Evolutionary conservation across 2,797 vertebrate species (phyloP).

Genomic region (Melanotaenia maccullochi): DNA sequence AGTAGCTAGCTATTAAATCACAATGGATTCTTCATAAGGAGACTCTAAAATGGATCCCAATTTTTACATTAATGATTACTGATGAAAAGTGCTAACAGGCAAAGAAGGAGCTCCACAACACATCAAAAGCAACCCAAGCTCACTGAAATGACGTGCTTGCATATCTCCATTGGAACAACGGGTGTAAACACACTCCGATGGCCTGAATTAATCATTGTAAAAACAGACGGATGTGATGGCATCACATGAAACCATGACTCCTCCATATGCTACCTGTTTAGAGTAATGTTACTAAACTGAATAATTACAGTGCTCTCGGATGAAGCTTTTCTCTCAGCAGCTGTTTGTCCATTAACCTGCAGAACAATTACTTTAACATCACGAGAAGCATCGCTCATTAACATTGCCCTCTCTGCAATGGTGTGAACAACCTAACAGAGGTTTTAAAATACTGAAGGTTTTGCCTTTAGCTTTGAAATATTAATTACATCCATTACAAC

Average conservation of each 20-base stretch:
- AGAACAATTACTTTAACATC: slow-evolving; percentile 53
- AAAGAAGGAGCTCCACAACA: slow-evolving; percentile 14
- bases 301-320: slow-evolving; percentile 73
- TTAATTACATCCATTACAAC: not conserved
- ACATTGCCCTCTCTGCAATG: slow-evolving; percentile 15
- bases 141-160: slow-evolving; percentile 24
- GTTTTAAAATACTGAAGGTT: not conserved
- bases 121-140: slow-evolving; percentile 16
- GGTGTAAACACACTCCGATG: slow-evolving; percentile 60
- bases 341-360: slow-evolving; percentile 74
- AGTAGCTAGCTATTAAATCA: slow-evolving; percentile 13
- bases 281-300: slow-evolving; percentile 66
- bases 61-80: slow-evolving; percentile 14
- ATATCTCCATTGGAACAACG: slow-evolving; percentile 44
- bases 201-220: slow-evolving; percentile 78
- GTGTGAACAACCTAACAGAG: not conserved
- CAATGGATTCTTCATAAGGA: slow-evolving; percentile 12
- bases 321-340: slow-evolving; percentile 64
- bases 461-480: slow-evolving; percentile 6
- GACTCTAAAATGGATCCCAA: not conserved
- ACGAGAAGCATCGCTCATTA: slow-evolving; percentile 43
- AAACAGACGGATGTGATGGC: slow-evolving; percentile 74
- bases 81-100: slow-evolving; percentile 3
- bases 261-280: slow-evolving; percentile 81
- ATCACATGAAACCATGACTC: slow-evolving; percentile 72